Base-by-base conservation (phyloP, 2,888 invertebrate species). In the Gandaritis pyraliata region DNA sequence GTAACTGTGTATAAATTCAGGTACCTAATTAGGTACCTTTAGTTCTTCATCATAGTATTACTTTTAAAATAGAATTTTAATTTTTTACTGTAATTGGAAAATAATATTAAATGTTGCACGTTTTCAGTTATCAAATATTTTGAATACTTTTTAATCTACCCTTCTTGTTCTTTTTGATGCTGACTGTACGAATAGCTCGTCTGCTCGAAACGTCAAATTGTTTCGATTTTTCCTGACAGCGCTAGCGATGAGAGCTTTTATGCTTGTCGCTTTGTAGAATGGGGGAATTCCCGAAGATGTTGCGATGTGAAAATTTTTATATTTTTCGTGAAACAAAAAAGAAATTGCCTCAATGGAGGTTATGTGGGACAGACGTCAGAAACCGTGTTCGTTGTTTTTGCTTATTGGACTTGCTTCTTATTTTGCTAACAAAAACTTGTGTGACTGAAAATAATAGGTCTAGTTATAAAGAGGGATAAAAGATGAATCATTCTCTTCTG, bases 181-280 rank as follows among this genome's bases (percentile, higher is more conserved):
- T 1, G 33, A 15, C 29, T 33, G 16, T 33, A 49, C 56, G 30
- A 58, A 51, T 58, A 53, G 63, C 58, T 54, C 48, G 50, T 58
- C 51, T 60, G 57, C 48, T 54, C 50, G 56, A 57, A 47, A 58
- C 56, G 63, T 68, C 70, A 62, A n/a, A 66, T 66, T 63, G 66
- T 65, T 68, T 68, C 64, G 67, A 66, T 68, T 68, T 66, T 66
- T 61, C 68, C 61, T 39, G 61, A 70, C 63, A 59, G 64, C 66
- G 11, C 65, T 63, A 53, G 49, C 30, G 61, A 55, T 55, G 41
- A 33, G 18, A 69, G 61, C 59, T 69, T 61, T 66, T 67, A 68
- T 65, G 61, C 67, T 55, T 62, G 61, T 60, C 15, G 58, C 52
- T 43, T 30, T 15, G 56, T 33, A 45, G 45, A 62, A 58, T 49